Evolutionary conservation across 2,888 invertebrate species (phyloP), one percentile per base, ranked within the genome.

Genomic region (Dermolepida albohirtum): DNA sequence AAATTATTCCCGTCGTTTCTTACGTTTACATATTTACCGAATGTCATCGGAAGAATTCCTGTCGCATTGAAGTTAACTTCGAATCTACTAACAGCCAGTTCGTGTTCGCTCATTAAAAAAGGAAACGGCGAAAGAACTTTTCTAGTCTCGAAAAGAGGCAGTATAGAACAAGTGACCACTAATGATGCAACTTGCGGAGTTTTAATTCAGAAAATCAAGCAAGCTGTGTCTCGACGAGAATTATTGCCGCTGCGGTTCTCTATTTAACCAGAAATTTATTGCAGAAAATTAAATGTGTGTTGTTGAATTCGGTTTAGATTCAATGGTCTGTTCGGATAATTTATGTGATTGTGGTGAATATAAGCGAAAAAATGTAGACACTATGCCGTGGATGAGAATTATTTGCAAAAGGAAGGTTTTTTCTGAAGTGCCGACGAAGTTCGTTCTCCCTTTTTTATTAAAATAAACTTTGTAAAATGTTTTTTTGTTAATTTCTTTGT

Each of bases 111-210:
- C 44, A 47, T 29, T 59, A 59, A 59, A 59, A 59, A 59, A 59
- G 47, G 34, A 59, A 59, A 34, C 22, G 47, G 12, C 4, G 12
- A 14, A 29, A 47, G 16, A 59, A 47, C 14, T 59, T 59, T 59
- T 34, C 47, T 59, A 59, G 59, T 47, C 34, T 59, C 34, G 43
- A 22, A 57, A 43, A 57, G 57, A 47, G 44, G 12, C 27, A 44
- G 47, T 47, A 55, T 47, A 63, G 70, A 73, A 74, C 73, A 74
- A 76, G 74, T 73, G 73, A 76, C 75, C 75, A 64, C 74, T 76
- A 76, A 76, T 73, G 74, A 75, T 73, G 72, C 70, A 73, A 75
- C 74, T 76, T 74, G 73, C 72, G 68, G 74, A 75, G 73, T 75
- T 73, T 73, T 73, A 74, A 74, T 74, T 73, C 70, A 55, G 69